A percentile compares a stretch with the other conserved stretches of the same genome.
Evolutionary conservation across 2,888 invertebrate species (phyloP).

Genomic region (Ornithoptera alexandrae): DNA sequence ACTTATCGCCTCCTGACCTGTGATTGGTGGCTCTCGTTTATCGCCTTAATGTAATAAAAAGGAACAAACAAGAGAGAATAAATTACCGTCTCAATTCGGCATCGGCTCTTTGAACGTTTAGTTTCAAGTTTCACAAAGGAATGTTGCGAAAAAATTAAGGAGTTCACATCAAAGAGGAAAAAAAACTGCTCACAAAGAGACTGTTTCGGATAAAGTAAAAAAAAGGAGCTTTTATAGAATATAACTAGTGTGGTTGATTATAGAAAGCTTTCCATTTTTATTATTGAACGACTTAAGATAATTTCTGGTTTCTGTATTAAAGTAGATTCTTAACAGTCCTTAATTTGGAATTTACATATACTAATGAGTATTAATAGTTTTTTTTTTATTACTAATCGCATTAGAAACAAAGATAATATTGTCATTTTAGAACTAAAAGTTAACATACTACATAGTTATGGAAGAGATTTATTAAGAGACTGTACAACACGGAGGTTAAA

Average conservation of each 20-base stretch:
- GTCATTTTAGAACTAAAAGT: too few species aligned
- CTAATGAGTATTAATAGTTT: too few species aligned
- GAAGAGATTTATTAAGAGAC: too few species aligned
- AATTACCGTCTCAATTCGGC: background rate
- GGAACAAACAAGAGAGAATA: background rate
- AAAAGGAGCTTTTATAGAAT: background rate
- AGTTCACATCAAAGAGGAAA: background rate
- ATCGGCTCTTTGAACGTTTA: background rate
- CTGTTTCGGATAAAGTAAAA: background rate
- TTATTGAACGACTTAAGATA: background rate
- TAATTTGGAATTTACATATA: too few species aligned
- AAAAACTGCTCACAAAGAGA: background rate
- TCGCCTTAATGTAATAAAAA: background rate
- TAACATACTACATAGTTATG: too few species aligned
- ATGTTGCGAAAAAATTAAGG: slow-evolving; percentile 4
- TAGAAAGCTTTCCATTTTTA: background rate
- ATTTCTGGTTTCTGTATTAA: background rate
- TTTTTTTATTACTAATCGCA: too few species aligned
- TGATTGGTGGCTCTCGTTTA: background rate
- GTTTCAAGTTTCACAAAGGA: background rate
- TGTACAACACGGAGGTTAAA: background rate
- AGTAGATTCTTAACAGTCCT: background rate
- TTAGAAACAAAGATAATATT: too few species aligned
- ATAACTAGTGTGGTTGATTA: background rate
- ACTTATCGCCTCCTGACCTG: background rate